phyloP scores from a whole-genome alignment of 2,888 invertebrate genomes.

The Erebia ligea region DNA sequence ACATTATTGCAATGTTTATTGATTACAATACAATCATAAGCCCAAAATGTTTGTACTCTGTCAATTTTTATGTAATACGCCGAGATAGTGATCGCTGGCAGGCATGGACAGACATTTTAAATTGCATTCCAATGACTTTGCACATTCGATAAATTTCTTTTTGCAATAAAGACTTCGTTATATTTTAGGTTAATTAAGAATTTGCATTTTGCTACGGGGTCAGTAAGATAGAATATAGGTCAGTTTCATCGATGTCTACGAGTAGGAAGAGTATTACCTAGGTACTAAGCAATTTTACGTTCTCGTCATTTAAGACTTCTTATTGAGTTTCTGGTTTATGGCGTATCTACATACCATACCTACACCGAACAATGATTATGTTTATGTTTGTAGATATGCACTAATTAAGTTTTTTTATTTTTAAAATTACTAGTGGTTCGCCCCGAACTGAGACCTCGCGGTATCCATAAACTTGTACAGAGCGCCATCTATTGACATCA shows the following conservation, averaged over 20 bases:
- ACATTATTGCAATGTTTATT: constrained; percentile 30
- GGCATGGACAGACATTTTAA: constrained; percentile 64
- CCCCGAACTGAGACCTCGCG: too few species aligned
- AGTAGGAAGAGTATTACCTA: too few species aligned
- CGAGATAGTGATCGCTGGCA: constrained; percentile 62
- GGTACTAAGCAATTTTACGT: too few species aligned
- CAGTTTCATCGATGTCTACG: not conserved
- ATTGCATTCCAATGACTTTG: constrained; percentile 69
- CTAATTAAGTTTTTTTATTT: too few species aligned
- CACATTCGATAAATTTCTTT: constrained; percentile 60
- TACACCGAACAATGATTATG: not conserved
- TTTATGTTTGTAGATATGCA: too few species aligned
- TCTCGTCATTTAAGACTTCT: too few species aligned
- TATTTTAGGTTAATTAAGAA: constrained; percentile 56
- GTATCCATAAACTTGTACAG: too few species aligned
- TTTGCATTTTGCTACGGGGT: constrained; percentile 13
- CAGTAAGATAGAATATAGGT: constrained; percentile 10
- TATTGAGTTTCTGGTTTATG: not conserved
- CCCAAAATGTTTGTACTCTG: constrained; percentile 43
- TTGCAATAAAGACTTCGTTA: constrained; percentile 62
- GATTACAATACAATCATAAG: constrained; percentile 37
- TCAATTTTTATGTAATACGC: constrained; percentile 61
- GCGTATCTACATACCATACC: not conserved
- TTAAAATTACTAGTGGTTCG: too few species aligned
- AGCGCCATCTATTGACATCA: too few species aligned